Evolutionary conservation across 2,888 invertebrate genomes (phyloP), one percentile per base, ranked within the genome.

Genomic region (Ophion ventricosus): DNA sequence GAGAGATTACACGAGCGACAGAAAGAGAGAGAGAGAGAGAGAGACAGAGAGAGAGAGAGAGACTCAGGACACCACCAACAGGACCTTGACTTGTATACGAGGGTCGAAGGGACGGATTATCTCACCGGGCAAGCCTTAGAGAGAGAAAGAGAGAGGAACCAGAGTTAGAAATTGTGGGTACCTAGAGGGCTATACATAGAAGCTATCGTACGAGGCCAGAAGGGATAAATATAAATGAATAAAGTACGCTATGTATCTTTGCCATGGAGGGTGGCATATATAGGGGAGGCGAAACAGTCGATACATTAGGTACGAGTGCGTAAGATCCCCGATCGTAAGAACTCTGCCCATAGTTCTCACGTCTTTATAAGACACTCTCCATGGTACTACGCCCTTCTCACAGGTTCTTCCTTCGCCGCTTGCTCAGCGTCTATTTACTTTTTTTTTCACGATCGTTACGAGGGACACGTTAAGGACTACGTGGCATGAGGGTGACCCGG

Each of bases 21-120:
- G 64, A 56, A 20, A 69, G 59, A 59, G 69, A 35, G 72, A 66
- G 66, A 57, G 69, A 23, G 57, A 23, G 43, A 59, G 49, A 73
- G 73, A 25, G 43, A 61, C 69, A 64, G 56, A 29, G 72, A 49
- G 77, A 43, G 77, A 57, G 74, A 57, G 0, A 72, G 73, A 63
- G 23, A 43, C 61, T 56, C 70, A 74, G 72, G 75, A 82, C 70
- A 82, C 75, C 75, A 79, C 75, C 74, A 73, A 78, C 77, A 84
- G 80, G 80, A 84, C 81, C 84, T 81, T 81, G 84, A 84, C 84
- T 84, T 82, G 84, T 84, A 84, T 82, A 81, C 54, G 78, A 82
- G 84, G 82, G 82, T 82, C 79, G 75, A 82, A 84, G 79, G 66
- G 66, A 79, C 61, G 79, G 79, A 84, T 81, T 79, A 79, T 84